Base-by-base conservation (phyloP, 2,797 vertebrate species). In the Spheniscus humboldti region DNA sequence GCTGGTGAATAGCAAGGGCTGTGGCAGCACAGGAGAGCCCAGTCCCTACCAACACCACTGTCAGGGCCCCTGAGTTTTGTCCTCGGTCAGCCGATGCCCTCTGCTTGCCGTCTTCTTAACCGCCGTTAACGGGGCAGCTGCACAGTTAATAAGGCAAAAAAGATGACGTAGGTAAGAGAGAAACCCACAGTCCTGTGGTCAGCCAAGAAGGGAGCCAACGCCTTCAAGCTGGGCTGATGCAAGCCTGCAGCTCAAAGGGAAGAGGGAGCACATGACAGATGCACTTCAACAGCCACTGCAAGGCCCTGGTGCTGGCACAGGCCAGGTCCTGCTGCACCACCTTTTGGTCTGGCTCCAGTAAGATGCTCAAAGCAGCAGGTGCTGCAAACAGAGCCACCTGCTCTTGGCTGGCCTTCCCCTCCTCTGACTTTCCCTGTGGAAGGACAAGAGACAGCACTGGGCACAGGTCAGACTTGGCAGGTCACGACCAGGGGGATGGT, bases 101-200 rank as follows among this genome's bases (percentile, higher is more conserved):
- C 27, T 20, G 41, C 57, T 73, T 33, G 33, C 41, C n/a, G 12
- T 20, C 43, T 15, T 55, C 22, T 6, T 22, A 41, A 50, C 18
- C 0, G 1, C 18, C 47, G 22, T 31, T 56, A 63, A 18, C 0
- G 0, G 15, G n/a, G 63, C 14, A 25, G 80, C 18, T 3, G 39
- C 28, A 30, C 28, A 71, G 52, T 43, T 48, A 33, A 11, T 9
- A 27, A 31, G 28, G 18, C 24, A 53, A 35, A 55, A 53, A 62
- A 37, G 82, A 41, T 22, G 43, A 12, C 3, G 55, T 4, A 59
- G 55, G 47, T 9, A 41, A 85, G 37, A 41, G 47, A 48, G 1
- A 53, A 71, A 31, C 20, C 31, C 52, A 24, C 17, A 64, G 47
- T 12, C 53, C 55, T 24, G 18, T 0, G 9, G 33, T 35, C 33